Evolutionary conservation across 1,140 invertebrate genomes (phyloP).

Genomic region (Intoshia linei): DNA sequence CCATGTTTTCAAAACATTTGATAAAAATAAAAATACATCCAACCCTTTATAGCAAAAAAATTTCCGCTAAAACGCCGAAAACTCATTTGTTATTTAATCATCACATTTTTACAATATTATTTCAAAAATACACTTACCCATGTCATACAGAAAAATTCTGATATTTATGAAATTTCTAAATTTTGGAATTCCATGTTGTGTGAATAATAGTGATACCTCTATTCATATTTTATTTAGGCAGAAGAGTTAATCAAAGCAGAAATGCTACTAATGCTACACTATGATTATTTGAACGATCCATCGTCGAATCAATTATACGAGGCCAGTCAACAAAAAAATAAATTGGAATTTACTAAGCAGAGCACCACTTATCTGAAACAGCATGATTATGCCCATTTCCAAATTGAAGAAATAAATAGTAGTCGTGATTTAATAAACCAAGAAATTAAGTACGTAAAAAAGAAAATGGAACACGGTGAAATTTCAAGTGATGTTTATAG

Average conservation of each 20-base stretch:
- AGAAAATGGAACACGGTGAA: conserved; percentile 72
- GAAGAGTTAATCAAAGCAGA: conserved; percentile 84
- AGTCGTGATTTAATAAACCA: conserved; percentile 34
- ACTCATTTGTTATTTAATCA: no score
- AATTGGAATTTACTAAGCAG: conserved; percentile 27
- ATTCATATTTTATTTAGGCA: conserved; percentile 37
- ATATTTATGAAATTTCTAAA: no score
- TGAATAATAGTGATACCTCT: no score
- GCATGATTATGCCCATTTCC: conserved; percentile 43
- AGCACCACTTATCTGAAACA: conserved; percentile 45
- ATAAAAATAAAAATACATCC: not conserved
- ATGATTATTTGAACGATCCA: conserved; percentile 29
- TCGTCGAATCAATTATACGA: conserved; percentile 22
- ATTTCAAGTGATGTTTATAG: conserved; percentile 51
- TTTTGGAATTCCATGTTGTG: no score
- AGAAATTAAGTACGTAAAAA: conserved; percentile 57
- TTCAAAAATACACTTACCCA: no score
- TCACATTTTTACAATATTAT: no score
- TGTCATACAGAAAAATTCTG: no score
- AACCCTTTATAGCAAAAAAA: no score
- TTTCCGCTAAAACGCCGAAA: no score
- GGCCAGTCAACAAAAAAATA: conserved; percentile 14
- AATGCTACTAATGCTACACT: conserved; percentile 73
- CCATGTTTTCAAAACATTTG: no score
- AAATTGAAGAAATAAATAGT: conserved; percentile 32